phyloP scores from a whole-genome alignment of 2,888 invertebrate genomes.

The Dorcus parallelipipedus region DNA sequence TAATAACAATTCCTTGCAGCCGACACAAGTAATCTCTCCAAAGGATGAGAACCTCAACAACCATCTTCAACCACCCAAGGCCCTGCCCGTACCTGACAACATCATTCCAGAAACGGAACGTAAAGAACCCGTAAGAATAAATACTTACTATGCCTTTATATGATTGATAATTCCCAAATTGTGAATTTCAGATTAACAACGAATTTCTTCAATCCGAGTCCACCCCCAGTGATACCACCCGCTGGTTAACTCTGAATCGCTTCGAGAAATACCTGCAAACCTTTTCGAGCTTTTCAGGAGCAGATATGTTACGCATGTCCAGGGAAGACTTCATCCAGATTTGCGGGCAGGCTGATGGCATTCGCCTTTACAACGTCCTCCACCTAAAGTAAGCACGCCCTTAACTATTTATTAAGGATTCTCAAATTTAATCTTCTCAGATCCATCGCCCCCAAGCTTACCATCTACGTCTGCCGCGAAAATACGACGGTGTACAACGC shows the following conservation, averaged over 20 bases:
- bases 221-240: slow-evolving; percentile 64
- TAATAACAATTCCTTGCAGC: no score
- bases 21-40: no score
- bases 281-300: slow-evolving; percentile 82
- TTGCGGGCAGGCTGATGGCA: slow-evolving; percentile 91
- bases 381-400: slow-evolving; percentile 69
- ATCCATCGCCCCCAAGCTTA: slow-evolving; percentile 71
- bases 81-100: no score
- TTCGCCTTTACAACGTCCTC: slow-evolving; percentile 85
- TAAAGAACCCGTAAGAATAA: no score
- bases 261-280: slow-evolving; percentile 73
- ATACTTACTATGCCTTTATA: no score
- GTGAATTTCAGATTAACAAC: no score
- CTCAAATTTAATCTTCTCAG: slow-evolving; percentile 44
- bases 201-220: background rate
- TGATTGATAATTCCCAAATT: no score
- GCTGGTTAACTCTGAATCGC: slow-evolving; percentile 77
- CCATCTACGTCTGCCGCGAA: slow-evolving; percentile 77
- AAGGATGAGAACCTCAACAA: no score
- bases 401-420: background rate
- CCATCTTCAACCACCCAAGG: no score
- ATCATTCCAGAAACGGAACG: no score
- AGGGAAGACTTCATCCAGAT: slow-evolving; percentile 92
- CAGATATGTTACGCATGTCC: slow-evolving; percentile 84
- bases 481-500: slow-evolving; percentile 66